Base-by-base conservation (phyloP, 2,113 vertebrate genomes). In the Gila orcuttii region DNA sequence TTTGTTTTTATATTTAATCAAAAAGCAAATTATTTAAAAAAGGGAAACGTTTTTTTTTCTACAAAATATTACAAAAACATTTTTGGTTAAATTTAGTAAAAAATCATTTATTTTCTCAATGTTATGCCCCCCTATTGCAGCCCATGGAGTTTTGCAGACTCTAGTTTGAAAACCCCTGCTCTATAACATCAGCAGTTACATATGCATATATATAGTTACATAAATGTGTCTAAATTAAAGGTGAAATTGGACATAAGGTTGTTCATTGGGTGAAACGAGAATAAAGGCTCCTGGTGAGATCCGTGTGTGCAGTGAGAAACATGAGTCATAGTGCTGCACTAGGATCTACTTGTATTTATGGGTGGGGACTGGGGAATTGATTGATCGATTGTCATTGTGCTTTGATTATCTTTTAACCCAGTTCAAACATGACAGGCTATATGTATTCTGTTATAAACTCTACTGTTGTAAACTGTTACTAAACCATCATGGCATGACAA, bases 381-480 rank as follows among this genome's bases (percentile, higher is more conserved):
- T 31, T 77, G 47, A 77, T 77, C 21, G 21, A 47, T 75, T 75
- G 42, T 28, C 42, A 17, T 23, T 50, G 13, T 75, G 11, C 71
- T 47, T 45, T 28, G 4, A 31, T 55, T 77, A 77, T 55, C 47
- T 77, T 33, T 33, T 55, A 77, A 77, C 42, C 62, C 42, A 82
- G 39, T 80, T 80, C 79, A 80, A 47, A 28, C 79, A 64, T 17
- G 12, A 62, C n/a, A 21, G 17, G 25, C n/a, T 36, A 13, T 59
- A 33, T 42, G 42, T 42, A 10, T 42, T 78, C 6, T 57, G 57
- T 25, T 11, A 69, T 82, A 68, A 82, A 47, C 79, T 33, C 47
- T 11, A 7, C n/a, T n/a, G n/a, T n/a, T n/a, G n/a, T n/a, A 60
- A 36, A 25, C 2, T 13, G 5, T 3, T 66, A 68, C 28, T 7